These are phyloP conservation scores for Bicyclus anynana DNA, from an alignment of 1,140 invertebrate species.

Conservation along the genomic window DNA sequence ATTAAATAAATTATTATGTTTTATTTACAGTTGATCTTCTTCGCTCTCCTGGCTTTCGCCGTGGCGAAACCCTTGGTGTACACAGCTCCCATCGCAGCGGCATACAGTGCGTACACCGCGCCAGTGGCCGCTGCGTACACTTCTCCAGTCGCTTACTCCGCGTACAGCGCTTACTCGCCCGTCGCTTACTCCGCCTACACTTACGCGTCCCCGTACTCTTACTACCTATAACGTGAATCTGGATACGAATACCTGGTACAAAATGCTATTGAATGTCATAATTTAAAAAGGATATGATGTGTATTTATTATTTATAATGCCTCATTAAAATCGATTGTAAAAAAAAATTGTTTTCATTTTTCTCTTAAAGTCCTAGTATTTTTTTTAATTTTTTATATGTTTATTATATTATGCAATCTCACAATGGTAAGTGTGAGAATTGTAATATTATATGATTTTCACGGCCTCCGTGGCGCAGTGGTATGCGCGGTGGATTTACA, in stretches of 20 bases:
- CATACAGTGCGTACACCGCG: conserved; percentile 56
- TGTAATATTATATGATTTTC: too few species aligned
- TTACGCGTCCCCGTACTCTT: conserved; percentile 60
- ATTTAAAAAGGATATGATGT: background rate
- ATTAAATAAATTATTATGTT: background rate
- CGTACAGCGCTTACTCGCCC: conserved; percentile 73
- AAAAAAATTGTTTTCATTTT: too few species aligned
- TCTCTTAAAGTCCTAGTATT: background rate
- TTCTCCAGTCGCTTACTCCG: conserved; percentile 60
- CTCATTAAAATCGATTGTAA: background rate
- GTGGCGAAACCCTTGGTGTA: conserved; percentile 74
- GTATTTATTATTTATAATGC: conserved; percentile 7
- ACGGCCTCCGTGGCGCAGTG: too few species aligned
- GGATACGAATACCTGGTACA: background rate
- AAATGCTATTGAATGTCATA: background rate
- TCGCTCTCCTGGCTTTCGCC: conserved; percentile 73
- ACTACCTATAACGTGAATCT: conserved; percentile 47
- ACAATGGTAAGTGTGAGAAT: too few species aligned
- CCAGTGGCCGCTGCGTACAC: conserved; percentile 60
- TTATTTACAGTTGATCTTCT: conserved; percentile 70
- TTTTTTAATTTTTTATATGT: background rate
- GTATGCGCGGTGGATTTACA: too few species aligned
- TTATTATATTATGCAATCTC: too few species aligned
- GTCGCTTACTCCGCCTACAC: conserved; percentile 60
- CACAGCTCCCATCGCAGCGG: conserved; percentile 50